phyloP scores from a whole-genome alignment of 1,140 invertebrate species.

The Scaptomyza graminum region DNA sequence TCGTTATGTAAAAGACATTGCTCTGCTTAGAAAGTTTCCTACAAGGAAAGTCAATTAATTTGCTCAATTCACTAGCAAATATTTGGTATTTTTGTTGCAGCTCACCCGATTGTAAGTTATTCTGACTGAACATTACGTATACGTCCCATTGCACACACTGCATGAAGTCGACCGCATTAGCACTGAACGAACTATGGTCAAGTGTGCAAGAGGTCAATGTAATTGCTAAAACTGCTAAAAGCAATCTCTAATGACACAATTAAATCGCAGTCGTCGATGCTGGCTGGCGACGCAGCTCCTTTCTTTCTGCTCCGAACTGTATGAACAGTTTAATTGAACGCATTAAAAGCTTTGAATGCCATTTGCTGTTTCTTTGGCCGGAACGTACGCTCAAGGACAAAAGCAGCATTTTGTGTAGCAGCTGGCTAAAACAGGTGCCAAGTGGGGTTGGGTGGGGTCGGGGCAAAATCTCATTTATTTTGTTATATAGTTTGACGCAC shows the following conservation, averaged over 20 bases:
- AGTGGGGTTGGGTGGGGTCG: too few relatives aligned
- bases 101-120: slow-evolving; percentile 4
- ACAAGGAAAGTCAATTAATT: too few relatives aligned
- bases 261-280: slow-evolving; percentile 48
- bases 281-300: too few relatives aligned
- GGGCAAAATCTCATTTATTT: background rate
- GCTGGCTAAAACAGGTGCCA: background rate
- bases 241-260: slow-evolving; percentile 68
- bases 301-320: background rate
- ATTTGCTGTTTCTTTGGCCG: too few relatives aligned
- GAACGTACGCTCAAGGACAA: slow-evolving; percentile 49
- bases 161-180: background rate
- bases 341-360: slow-evolving; percentile 65
- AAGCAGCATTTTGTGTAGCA: slow-evolving; percentile 14
- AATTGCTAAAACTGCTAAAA: slow-evolving; percentile 40
- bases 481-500: slow-evolving; percentile 30
- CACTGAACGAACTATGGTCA: background rate
- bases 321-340: slow-evolving; percentile 40
- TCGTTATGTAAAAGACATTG: too few relatives aligned
- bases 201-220: slow-evolving; percentile 14
- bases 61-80: slow-evolving; percentile 18
- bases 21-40: too few relatives aligned
- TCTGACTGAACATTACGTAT: slow-evolving; percentile 63
- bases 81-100: slow-evolving; percentile 14
- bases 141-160: slow-evolving; percentile 38